phyloP scores from a whole-genome alignment of 1,140 invertebrate genomes.

The Penaeus vannamei region DNA sequence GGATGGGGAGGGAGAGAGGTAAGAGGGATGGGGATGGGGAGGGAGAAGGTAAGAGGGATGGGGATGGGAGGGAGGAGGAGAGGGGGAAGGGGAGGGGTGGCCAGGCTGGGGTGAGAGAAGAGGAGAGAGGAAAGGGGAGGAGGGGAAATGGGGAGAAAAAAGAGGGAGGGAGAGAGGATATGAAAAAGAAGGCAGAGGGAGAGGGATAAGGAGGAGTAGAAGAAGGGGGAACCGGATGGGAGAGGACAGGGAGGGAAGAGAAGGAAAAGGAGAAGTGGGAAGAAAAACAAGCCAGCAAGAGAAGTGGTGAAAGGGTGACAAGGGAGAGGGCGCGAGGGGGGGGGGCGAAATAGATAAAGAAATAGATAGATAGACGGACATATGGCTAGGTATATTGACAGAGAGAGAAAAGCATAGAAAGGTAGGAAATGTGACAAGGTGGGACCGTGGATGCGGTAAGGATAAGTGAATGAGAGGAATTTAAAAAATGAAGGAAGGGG shows the following conservation, averaged over 20 bases:
- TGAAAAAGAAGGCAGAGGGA: not conserved
- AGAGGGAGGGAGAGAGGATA: not conserved
- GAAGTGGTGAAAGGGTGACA: no score
- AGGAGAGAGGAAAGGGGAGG: not conserved
- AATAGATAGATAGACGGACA: no score
- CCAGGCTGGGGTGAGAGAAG: not conserved
- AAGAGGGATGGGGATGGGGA: not conserved
- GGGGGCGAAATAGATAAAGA: no score
- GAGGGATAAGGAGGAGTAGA: not conserved
- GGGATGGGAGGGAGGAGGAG: not conserved
- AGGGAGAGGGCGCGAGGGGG: no score
- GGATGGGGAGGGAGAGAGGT: no score
- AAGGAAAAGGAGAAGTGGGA: not conserved
- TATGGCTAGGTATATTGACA: no score
- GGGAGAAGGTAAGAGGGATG: not conserved
- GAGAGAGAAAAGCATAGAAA: no score
- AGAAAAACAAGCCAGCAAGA: not conserved
- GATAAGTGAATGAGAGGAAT: not conserved
- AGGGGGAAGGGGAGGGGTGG: not conserved
- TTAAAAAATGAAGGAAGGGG: not conserved
- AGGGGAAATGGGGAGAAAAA: not conserved
- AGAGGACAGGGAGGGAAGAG: not conserved
- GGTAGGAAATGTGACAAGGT: not conserved
- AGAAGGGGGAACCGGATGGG: not conserved
- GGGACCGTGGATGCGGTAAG: not conserved